These are phyloP conservation scores for Sebastiscus albofasciatus DNA, from an alignment of 2,797 vertebrate genomes.

Conservation along the genomic window DNA sequence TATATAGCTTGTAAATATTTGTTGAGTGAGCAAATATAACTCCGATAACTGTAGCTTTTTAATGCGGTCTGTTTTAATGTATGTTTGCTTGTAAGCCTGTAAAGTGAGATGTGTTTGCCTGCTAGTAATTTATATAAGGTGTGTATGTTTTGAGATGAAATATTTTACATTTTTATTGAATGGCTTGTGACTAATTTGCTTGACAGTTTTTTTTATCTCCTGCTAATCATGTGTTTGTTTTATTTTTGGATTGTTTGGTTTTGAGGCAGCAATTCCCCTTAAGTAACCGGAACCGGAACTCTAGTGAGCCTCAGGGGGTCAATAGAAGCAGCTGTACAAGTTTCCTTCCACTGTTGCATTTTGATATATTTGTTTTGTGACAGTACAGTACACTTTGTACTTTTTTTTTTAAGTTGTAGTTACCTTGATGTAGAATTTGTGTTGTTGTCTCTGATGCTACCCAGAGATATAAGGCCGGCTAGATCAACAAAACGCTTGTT, in stretches of 20 bases:
- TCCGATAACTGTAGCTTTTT: not conserved
- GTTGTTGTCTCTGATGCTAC: not conserved
- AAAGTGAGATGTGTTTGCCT: not conserved
- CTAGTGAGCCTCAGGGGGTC: not conserved
- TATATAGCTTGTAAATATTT: not conserved
- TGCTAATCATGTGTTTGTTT: not conserved
- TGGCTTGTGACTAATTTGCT: no score
- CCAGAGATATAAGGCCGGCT: not conserved
- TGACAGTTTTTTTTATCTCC: not conserved
- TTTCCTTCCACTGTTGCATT: not conserved
- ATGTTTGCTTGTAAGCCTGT: not conserved
- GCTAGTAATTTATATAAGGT: no score
- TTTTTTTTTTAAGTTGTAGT: not conserved
- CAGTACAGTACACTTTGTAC: not conserved
- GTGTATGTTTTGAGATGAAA: no score
- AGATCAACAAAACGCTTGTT: conserved; percentile 24
- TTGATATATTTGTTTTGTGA: not conserved
- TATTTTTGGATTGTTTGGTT: not conserved
- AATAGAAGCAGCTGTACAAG: not conserved
- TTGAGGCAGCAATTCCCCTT: not conserved
- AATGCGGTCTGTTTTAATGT: not conserved
- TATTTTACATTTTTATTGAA: no score
- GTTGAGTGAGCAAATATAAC: not conserved
- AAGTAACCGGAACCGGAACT: not conserved
- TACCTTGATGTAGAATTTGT: not conserved